Conservation (phyloP, 2,113 vertebrate genomes). For the Brachyhypopomus gauderio region DNA sequence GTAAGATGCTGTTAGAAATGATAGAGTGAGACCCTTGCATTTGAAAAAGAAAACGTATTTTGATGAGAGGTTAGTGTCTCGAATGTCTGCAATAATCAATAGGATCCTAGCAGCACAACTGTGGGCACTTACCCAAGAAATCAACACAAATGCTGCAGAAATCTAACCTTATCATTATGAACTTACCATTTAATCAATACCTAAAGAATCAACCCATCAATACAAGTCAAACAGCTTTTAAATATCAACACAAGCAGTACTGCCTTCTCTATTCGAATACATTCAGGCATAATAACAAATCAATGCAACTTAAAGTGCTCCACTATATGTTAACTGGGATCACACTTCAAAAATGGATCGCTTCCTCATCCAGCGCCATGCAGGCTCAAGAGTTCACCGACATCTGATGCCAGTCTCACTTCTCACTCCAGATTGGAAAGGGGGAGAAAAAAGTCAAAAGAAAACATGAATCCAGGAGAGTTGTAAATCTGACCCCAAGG, state of each 20-base stretch:
- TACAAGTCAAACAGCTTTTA: constrained; percentile 58
- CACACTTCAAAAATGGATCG: constrained; percentile 65
- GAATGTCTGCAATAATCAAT: constrained; percentile 53
- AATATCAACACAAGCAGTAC: constrained; percentile 60
- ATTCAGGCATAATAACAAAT: constrained; percentile 65
- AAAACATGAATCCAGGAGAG: constrained; percentile 53
- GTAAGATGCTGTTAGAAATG: constrained; percentile 21
- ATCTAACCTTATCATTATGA: constrained; percentile 43
- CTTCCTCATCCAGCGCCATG: constrained; percentile 44
- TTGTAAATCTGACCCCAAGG: constrained; percentile 67
- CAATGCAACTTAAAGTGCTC: constrained; percentile 69
- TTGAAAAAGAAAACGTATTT: constrained; percentile 40
- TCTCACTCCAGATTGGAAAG: constrained; percentile 50
- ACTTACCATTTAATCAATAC: constrained; percentile 42
- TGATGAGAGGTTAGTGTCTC: constrained; percentile 43
- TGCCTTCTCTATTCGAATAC: constrained; percentile 67
- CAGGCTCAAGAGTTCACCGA: constrained; percentile 36
- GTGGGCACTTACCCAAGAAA: constrained; percentile 46
- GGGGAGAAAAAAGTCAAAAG: constrained; percentile 47
- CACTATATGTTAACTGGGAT: constrained; percentile 68
- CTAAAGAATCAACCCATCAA: constrained; percentile 61
- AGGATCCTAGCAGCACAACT: constrained; percentile 49
- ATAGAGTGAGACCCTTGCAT: constrained; percentile 8
- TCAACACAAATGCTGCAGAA: constrained; percentile 47
- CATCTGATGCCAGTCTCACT: constrained; percentile 64